These are phyloP conservation scores for Cassiopea andromeda DNA, from an alignment of 30 jellyfish, hydroid and myxozoan genomes.

Conservation along the genomic window DNA sequence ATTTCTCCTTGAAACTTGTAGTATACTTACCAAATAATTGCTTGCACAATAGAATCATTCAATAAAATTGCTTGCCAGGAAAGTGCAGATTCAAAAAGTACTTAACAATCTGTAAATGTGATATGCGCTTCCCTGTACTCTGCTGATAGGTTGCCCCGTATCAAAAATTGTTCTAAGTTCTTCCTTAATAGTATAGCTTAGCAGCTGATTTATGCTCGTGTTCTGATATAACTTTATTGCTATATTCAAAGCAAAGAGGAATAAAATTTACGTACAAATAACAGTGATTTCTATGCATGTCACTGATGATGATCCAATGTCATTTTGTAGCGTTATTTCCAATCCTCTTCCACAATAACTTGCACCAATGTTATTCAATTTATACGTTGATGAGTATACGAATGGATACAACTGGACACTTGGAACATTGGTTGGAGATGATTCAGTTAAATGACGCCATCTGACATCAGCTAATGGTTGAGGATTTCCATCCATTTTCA, in stretches of 20 bases:
- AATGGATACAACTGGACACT: conserved; percentile 4
- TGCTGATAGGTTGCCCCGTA: no score
- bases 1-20: no score
- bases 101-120: no score
- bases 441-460: conserved; percentile 18
- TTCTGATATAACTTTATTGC: background rate
- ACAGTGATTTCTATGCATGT: conserved; percentile 5
- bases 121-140: no score
- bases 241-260: background rate
- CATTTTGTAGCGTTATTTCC: background rate
- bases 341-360: conserved; percentile 36
- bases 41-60: no score
- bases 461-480: conserved; percentile 18
- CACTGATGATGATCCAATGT: background rate
- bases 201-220: no score
- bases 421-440: background rate
- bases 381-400: conserved; percentile 9
- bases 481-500: conserved; percentile 40
- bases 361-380: conserved; percentile 17
- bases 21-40: no score
- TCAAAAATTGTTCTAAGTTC: no score
- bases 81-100: no score
- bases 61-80: no score
- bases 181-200: no score
- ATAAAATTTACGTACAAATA: background rate